Evolutionary conservation across 2,113 vertebrate species (phyloP).

Genomic region (Seriola rivoliana): DNA sequence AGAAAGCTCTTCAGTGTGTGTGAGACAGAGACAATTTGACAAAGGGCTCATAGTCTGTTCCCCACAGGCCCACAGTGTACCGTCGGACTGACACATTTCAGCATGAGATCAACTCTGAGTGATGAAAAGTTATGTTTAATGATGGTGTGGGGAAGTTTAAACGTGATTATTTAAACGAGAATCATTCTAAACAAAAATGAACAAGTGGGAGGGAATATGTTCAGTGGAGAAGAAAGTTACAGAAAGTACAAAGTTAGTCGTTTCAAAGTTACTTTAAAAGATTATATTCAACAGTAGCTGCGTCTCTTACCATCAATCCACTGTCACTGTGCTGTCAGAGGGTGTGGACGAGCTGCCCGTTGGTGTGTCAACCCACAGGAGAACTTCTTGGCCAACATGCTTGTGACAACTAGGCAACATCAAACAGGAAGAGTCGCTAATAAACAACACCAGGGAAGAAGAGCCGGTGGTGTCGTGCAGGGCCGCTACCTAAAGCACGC

Average conservation of each 20-base stretch:
- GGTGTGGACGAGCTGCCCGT: background rate
- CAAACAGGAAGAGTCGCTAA: slow-evolving; percentile 75
- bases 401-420: slow-evolving; percentile 71
- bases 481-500: slow-evolving; percentile 14
- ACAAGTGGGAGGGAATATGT: background rate
- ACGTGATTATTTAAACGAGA: background rate
- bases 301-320: slow-evolving; percentile 58
- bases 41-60: slow-evolving; percentile 63
- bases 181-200: background rate
- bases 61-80: slow-evolving; percentile 27
- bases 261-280: slow-evolving; percentile 5
- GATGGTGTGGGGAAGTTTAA: background rate
- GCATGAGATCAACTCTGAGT: background rate
- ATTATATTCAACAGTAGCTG: background rate
- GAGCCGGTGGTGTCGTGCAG: background rate
- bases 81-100: background rate
- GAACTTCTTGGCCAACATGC: slow-evolving; percentile 60
- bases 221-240: background rate
- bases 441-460: slow-evolving; percentile 47
- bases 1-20: slow-evolving; percentile 57
- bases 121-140: too few relatives aligned
- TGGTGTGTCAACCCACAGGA: slow-evolving; percentile 14
- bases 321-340: slow-evolving; percentile 41
- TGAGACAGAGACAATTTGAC: slow-evolving; percentile 37
- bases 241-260: background rate